Evolutionary conservation across 2,888 invertebrate species (phyloP), one percentile per base, ranked within the genome.

Genomic region (Cryptophagus acutangulus): DNA sequence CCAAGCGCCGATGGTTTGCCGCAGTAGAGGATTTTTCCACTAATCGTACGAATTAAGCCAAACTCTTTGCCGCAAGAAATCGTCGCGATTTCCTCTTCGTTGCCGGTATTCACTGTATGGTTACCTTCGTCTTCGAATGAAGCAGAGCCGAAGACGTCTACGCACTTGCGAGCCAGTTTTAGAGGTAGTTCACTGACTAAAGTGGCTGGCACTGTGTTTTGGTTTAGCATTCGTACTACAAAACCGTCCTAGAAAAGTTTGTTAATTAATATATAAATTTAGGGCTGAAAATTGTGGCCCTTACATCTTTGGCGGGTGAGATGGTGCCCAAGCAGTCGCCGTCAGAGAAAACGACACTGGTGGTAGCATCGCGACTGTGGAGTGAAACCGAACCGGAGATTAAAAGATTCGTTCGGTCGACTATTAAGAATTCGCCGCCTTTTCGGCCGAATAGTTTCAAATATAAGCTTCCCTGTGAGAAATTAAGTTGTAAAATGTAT

Each of bases 1-100:
- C 94, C 94, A 13, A 95, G 72, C 33, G 87, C 83, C 17, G 83
- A 78, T 0, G 89, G 83, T 69, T 92, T 93, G 1, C 94, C 94
- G 43, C 84, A 85, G 62, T 87, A 94, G 55, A 88, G 78, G 5
- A 93, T 87, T 74, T 89, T 89, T 48, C 94, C 94, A 36, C 84
- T 82, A n/a, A 78, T 73, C 3, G 91, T 92, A 55, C 82, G 79
- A 2, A 94, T 74, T 28, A 95, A 70, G 1, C 85, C 87, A 67
- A 96, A 95, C 57, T 95, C 94, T 67, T 92, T 93, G 16, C 93
- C 94, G 29, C 87, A 83, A 29, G 80, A 78, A 38, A 95, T 82
- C 33, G 78, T 77, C 8, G 78, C 71, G 1, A 88, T 76, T 54
- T 92, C 92, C 55, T 92, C 89, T 51, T 92, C 91, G 49, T 52